Conservation (phyloP, 1,140 invertebrate genomes). For the Planococcus citri region DNA sequence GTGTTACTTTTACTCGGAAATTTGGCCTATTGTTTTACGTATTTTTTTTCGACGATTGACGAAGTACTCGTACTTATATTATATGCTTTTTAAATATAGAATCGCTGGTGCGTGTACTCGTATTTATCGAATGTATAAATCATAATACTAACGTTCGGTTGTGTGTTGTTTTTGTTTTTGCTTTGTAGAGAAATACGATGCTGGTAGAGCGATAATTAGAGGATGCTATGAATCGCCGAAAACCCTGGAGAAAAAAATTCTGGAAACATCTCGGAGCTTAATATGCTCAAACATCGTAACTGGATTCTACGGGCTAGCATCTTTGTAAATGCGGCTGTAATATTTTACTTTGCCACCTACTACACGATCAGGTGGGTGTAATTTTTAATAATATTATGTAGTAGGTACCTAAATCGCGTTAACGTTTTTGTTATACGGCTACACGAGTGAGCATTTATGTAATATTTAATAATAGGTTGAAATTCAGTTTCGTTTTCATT, state of each 20-base stretch:
- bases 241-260: slow-evolving; percentile 17
- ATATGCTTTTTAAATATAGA: no score
- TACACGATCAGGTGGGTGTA: slow-evolving; percentile 9
- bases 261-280: slow-evolving; percentile 17
- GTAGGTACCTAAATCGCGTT: no score
- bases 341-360: slow-evolving; percentile 5
- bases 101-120: neutral
- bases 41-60: no score
- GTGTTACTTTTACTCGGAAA: no score
- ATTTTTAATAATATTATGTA: no score
- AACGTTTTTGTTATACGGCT: no score
- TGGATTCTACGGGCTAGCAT: slow-evolving; percentile 13
- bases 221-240: slow-evolving; percentile 16
- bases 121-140: neutral
- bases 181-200: neutral
- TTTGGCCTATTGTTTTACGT: no score
- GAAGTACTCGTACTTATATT: no score
- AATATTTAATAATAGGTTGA: no score
- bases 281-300: slow-evolving; percentile 18
- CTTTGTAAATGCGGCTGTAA: slow-evolving; percentile 15
- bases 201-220: slow-evolving; percentile 7
- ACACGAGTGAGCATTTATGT: no score
- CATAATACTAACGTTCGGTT: no score
- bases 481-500: no score
- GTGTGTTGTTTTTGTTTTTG: neutral